Percentiles rank a stretch among this genome's conserved stretches.
Conservation (phyloP, 1,140 invertebrate genomes). For the Anoplophora glabripennis region DNA sequence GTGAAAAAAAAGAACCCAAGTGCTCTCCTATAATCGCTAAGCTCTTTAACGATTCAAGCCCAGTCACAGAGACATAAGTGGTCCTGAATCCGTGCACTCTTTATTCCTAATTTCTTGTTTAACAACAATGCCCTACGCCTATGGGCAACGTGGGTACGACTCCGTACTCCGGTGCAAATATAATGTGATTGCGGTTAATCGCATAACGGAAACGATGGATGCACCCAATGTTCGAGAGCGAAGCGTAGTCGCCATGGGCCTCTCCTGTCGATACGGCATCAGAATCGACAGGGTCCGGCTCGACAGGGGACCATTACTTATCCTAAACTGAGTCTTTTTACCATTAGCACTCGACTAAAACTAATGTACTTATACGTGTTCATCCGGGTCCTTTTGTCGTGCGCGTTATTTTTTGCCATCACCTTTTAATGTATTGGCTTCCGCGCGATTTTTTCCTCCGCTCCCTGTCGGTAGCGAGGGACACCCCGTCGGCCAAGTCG, state of each 20-base stretch:
- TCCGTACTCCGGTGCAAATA: conserved; percentile 34
- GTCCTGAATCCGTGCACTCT: conserved; percentile 18
- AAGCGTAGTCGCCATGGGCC: neutral
- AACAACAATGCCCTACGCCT: conserved; percentile 38
- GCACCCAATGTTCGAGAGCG: conserved; percentile 41
- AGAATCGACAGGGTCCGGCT: conserved; percentile 35
- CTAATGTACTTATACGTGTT: conserved; percentile 41
- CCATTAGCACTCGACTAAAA: conserved; percentile 40
- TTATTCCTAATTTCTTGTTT: conserved; percentile 43
- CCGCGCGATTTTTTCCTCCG: conserved; percentile 8
- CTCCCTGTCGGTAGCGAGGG: neutral
- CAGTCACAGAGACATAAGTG: neutral
- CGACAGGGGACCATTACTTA: conserved; percentile 46
- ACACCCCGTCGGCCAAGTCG: neutral
- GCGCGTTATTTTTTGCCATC: conserved; percentile 26
- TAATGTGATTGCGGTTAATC: conserved; percentile 50
- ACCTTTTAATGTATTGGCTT: conserved; percentile 22
- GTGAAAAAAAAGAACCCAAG: no score
- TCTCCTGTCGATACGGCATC: conserved; percentile 32
- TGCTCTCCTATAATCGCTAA: no score
- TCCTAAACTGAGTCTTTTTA: conserved; percentile 49
- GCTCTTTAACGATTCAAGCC: no score
- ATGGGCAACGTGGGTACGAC: conserved; percentile 24
- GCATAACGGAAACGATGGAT: conserved; percentile 45
- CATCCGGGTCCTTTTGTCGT: conserved; percentile 19